phyloP scores from a whole-genome alignment of 30 jellyfish, hydroid and myxozoan species.

The Haliclystus octoradiatus region DNA sequence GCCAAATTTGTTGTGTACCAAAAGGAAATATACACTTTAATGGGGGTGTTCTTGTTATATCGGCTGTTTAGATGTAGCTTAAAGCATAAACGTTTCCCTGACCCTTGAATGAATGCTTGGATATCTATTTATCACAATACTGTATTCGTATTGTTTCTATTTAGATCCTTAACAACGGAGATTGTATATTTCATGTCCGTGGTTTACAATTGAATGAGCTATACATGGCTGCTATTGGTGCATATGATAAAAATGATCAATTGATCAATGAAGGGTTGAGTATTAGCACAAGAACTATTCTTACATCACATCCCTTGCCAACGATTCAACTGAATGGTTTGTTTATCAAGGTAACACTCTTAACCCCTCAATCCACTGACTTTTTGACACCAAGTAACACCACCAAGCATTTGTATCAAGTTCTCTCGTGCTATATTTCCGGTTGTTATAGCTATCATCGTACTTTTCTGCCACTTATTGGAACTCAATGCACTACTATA shows the following conservation, averaged over 20 bases:
- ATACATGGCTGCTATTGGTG: conserved; percentile 92
- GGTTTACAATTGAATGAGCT: conserved; percentile 47
- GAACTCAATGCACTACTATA: too few relatives aligned
- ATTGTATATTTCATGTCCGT: conserved; percentile 30
- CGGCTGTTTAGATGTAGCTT: background rate
- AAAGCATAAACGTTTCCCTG: background rate
- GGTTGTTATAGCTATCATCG: too few relatives aligned
- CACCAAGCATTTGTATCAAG: too few relatives aligned
- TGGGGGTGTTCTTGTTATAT: too few relatives aligned
- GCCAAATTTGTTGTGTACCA: too few relatives aligned
- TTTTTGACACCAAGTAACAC: too few relatives aligned
- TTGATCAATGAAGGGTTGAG: conserved; percentile 72
- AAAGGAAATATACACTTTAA: too few relatives aligned
- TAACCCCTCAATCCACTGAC: too few relatives aligned
- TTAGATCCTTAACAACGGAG: conserved; percentile 39
- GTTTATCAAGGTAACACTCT: conserved; percentile 79
- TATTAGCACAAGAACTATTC: conserved; percentile 47
- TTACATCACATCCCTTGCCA: conserved; percentile 59
- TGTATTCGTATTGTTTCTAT: background rate
- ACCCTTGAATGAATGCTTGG: background rate
- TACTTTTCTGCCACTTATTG: too few relatives aligned
- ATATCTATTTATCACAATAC: background rate
- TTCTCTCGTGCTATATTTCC: too few relatives aligned
- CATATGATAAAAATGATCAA: conserved; percentile 40
- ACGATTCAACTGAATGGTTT: conserved; percentile 46